These are phyloP conservation scores for Amphimallon solstitiale DNA, from an alignment of 2,888 invertebrate genomes.

Conservation along the genomic window DNA sequence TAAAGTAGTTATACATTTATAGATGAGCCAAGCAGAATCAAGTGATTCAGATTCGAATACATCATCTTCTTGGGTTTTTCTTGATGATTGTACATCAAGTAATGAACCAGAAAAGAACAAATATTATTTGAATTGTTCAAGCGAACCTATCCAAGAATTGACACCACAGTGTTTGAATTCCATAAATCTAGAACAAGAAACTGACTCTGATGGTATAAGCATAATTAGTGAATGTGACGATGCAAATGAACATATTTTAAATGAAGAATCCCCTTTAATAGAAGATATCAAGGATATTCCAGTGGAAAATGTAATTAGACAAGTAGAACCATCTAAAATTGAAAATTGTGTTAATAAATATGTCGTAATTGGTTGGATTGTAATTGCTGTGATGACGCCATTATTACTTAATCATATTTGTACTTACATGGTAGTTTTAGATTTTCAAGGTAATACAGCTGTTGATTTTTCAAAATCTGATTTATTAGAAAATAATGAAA, in stretches of 20 bases:
- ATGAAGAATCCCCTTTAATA: conserved; percentile 23
- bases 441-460: neutral
- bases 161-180: conserved; percentile 31
- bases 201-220: conserved; percentile 47
- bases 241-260: conserved; percentile 7
- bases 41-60: conserved; percentile 44
- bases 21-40: conserved; percentile 35
- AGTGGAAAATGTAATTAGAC: neutral
- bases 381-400: conserved; percentile 18
- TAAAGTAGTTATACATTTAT: neutral
- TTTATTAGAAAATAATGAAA: neutral
- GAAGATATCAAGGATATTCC: conserved; percentile 4
- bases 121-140: conserved; percentile 40
- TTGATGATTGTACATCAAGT: conserved; percentile 30
- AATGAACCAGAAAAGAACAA: conserved; percentile 23
- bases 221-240: conserved; percentile 48
- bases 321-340: neutral
- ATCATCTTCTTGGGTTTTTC: conserved; percentile 43
- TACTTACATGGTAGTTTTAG: neutral
- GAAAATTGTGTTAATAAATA: conserved; percentile 18
- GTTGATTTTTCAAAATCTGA: neutral
- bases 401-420: conserved; percentile 12
- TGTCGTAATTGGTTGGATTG: conserved; percentile 2
- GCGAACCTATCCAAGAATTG: conserved; percentile 41
- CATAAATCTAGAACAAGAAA: conserved; percentile 40